Conservation (phyloP, 2,797 vertebrate species). For the Atherinosoma microstoma region DNA sequence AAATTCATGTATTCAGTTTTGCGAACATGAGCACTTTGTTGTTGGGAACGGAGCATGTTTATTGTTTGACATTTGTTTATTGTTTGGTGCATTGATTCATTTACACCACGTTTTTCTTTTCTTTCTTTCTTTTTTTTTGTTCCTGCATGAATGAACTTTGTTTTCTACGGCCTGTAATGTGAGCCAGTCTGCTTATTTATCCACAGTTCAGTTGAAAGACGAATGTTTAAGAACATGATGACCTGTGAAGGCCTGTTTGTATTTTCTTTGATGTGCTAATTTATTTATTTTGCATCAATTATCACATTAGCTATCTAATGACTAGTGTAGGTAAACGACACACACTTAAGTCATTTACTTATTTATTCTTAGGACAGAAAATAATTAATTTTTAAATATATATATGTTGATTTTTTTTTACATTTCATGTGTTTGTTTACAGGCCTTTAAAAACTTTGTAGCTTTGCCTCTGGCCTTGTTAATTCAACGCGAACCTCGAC, state of each 20-base stretch:
- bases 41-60: constrained; percentile 55
- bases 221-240: constrained; percentile 2
- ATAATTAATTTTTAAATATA: constrained; percentile 1
- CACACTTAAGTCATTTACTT: background rate
- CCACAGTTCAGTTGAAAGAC: constrained; percentile 27
- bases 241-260: constrained; percentile 33
- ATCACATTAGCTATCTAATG: constrained; percentile 32
- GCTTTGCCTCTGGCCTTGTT: constrained; percentile 33
- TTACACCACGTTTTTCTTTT: constrained; percentile 13
- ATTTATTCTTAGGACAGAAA: background rate
- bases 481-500: constrained; percentile 33
- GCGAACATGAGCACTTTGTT: constrained; percentile 54
- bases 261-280: constrained; percentile 5
- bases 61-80: constrained; percentile 67
- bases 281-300: constrained; percentile 17
- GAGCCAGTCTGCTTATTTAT: constrained; percentile 31
- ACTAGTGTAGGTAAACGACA: constrained; percentile 1
- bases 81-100: constrained; percentile 53
- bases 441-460: constrained; percentile 50
- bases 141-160: constrained; percentile 41
- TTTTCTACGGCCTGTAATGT: constrained; percentile 30
- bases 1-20: constrained; percentile 70
- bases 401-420: constrained; percentile 17
- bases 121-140: constrained; percentile 16
- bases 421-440: constrained; percentile 27